A percentile compares a stretch with the other conserved stretches of the same genome.
These are phyloP conservation scores for Xenus cinereus DNA, from an alignment of 2,113 vertebrate genomes.

Conservation along the genomic window DNA sequence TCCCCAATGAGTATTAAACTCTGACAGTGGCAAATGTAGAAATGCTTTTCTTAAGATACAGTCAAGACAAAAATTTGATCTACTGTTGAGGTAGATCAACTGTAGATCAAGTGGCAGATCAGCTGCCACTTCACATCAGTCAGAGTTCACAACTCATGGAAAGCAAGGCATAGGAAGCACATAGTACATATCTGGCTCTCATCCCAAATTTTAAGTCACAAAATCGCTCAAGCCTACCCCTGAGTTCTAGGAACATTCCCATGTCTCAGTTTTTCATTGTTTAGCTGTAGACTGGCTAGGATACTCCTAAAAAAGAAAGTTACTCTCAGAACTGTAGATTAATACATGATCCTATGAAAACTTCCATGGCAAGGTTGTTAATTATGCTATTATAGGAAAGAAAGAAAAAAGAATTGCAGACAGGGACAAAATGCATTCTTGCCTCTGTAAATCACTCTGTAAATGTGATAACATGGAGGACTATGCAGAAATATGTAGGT, in stretches of 20 bases:
- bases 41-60: background rate
- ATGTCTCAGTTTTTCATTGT: background rate
- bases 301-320: background rate
- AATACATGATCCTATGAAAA: background rate
- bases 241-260: background rate
- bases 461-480: background rate
- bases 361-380: background rate
- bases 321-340: background rate
- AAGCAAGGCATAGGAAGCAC: background rate
- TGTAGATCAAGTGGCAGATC: no score
- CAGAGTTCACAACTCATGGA: background rate
- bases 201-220: background rate
- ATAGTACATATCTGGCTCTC: background rate
- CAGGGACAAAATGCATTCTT: background rate
- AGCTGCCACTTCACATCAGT: background rate
- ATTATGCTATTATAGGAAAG: background rate
- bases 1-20: background rate
- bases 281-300: background rate
- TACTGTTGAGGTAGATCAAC: background rate
- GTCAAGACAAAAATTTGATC: background rate
- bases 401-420: background rate
- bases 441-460: background rate
- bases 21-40: background rate
- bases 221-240: background rate
- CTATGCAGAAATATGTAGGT: background rate